These are phyloP conservation scores for Alcis repandata DNA, from an alignment of 2,888 invertebrate genomes.

Conservation along the genomic window DNA sequence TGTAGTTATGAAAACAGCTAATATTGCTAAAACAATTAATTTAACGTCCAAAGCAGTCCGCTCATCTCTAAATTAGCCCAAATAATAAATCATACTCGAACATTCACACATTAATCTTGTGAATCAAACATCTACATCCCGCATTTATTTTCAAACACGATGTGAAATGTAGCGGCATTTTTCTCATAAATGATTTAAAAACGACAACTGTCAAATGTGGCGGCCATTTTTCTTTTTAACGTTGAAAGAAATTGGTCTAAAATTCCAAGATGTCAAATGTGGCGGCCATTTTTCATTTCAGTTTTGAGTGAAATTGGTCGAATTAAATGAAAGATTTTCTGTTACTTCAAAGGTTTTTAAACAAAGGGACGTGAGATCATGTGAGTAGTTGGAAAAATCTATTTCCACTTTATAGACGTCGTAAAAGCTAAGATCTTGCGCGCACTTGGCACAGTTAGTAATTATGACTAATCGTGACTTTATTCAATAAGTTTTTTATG, in stretches of 20 bases:
- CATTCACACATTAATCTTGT: conserved; percentile 57
- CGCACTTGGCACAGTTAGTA: conserved; percentile 11
- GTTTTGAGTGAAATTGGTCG: conserved; percentile 11
- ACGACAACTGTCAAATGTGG: conserved; percentile 19
- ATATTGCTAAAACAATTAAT: no score
- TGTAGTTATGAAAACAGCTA: no score
- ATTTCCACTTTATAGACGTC: conserved; percentile 30
- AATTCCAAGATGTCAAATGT: conserved; percentile 23
- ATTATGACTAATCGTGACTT: conserved; percentile 3
- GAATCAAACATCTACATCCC: conserved; percentile 54
- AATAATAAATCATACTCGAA: conserved; percentile 54
- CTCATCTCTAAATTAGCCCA: conserved; percentile 13
- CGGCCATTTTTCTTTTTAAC: conserved; percentile 38
- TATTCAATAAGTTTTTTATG: no score
- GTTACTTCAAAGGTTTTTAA: conserved; percentile 23
- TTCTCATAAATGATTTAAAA: conserved; percentile 25
- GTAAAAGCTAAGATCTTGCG: conserved; percentile 24
- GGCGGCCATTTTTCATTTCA: conserved; percentile 31
- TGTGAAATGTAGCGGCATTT: conserved; percentile 34
- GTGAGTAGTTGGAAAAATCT: conserved; percentile 15
- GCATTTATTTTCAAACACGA: conserved; percentile 31
- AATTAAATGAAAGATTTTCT: conserved; percentile 7
- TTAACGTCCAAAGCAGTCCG: conserved; percentile 23
- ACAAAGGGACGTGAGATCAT: conserved; percentile 30
- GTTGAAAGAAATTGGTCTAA: no score